Evolutionary conservation across 2,113 vertebrate species (phyloP), one percentile per base, ranked within the genome.

Genomic region (Casuarius casuarius): DNA sequence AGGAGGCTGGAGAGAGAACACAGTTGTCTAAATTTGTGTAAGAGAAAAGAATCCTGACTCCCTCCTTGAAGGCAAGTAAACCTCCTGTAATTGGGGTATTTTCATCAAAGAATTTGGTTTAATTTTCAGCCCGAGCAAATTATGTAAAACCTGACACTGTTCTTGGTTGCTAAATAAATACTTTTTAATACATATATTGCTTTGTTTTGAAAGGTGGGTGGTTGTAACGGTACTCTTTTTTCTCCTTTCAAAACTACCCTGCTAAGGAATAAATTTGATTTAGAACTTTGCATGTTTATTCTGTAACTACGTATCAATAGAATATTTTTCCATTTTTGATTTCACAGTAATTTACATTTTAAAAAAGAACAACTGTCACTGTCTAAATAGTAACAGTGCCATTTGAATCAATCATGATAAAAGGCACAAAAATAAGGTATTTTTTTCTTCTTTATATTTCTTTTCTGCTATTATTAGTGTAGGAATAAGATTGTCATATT

Each of bases 1-100:
- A 95, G 95, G 93, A 97, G 95, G 96, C 95, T 94, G 96, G 56
- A 95, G 93, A 95, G 96, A 92, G 95, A 97, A 97, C 97, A 95
- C 84, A 94, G 91, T 96, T 94, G 89, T 80, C 95, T 95, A 97
- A 95, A 97, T 97, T 91, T 95, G 95, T 87, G 78, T 91, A 56
- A 96, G 94, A 95, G 90, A 90, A 95, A 96, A 84, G 97, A 95
- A 96, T 96, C 94, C 87, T 96, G 94, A 97, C 94, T 95, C 95
- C 97, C 82, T 97, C 94, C 94, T 91, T 88, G 51, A 79, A 95
- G 82, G 82, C 52, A 3, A 94, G 76, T 61, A 88, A 94, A 77
- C 51, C 93, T 97, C 94, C 48, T 92, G 56, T 88, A 88, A 91
- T 72, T 77, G 75, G 42, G 79, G 22, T 79, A 62, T 75, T 91